Evolutionary conservation across 2,113 vertebrate species (phyloP).

Genomic region (Tautogolabrus adspersus): DNA sequence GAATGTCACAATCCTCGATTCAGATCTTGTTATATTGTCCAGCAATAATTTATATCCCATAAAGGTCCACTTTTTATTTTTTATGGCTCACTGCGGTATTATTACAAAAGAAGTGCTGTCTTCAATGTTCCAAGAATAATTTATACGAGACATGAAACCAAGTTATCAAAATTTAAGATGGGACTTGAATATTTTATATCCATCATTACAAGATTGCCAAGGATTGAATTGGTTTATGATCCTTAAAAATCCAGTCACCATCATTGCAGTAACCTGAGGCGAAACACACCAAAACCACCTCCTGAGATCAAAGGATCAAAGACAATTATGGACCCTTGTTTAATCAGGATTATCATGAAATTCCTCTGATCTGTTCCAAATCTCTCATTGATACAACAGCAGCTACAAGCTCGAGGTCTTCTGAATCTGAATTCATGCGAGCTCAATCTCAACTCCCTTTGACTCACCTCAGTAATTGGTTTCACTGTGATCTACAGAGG

Average conservation of each 20-base stretch:
- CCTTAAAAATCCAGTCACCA: slow-evolving; percentile 6
- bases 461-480: slow-evolving; percentile 76
- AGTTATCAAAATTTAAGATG: slow-evolving; percentile 38
- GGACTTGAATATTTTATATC: slow-evolving; percentile 48
- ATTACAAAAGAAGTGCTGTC: not conserved
- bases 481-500: slow-evolving; percentile 71
- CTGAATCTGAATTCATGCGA: slow-evolving; percentile 47
- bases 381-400: slow-evolving; percentile 26
- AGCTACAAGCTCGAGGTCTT: slow-evolving; percentile 35
- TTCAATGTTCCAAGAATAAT: slow-evolving; percentile 8
- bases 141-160: slow-evolving; percentile 23
- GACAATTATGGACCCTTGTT: slow-evolving; percentile 17
- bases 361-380: slow-evolving; percentile 38
- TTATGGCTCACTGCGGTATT: not conserved
- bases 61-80: not conserved
- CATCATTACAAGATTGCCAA: slow-evolving; percentile 9
- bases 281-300: slow-evolving; percentile 29
- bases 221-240: slow-evolving; percentile 27
- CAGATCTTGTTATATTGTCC: too few species aligned
- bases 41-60: too few species aligned
- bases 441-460: slow-evolving; percentile 60
- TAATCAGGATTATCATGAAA: slow-evolving; percentile 50
- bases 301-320: slow-evolving; percentile 40
- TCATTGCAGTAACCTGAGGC: not conserved
- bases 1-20: too few species aligned